A percentile compares a stretch with the other conserved stretches of the same genome.
Conservation (phyloP, 2,113 vertebrate species). For the Eudyptes chrysolophus region DNA sequence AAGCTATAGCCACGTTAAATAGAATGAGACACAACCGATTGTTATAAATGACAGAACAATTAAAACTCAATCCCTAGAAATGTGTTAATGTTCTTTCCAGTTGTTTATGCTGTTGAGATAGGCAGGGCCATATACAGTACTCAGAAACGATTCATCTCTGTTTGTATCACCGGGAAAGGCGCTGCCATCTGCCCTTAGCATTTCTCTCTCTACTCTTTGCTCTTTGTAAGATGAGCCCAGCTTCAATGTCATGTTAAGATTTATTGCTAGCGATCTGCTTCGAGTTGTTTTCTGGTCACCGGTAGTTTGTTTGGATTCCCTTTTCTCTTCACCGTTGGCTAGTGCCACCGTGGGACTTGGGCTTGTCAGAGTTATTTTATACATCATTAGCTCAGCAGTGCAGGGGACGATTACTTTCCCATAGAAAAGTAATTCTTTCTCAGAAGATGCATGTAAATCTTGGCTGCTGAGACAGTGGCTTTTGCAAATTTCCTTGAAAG, state of each 20-base stretch:
- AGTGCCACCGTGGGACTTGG: background rate
- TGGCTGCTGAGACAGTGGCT: background rate
- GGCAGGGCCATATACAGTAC: background rate
- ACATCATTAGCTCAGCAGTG: slow-evolving; percentile 11
- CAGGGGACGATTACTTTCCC: background rate
- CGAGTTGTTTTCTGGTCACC: slow-evolving; percentile 33
- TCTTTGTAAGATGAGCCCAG: slow-evolving; percentile 55
- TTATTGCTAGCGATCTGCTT: slow-evolving; percentile 21
- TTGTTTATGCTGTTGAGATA: background rate
- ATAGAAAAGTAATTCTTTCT: slow-evolving; percentile 9
- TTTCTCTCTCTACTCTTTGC: slow-evolving; percentile 13
- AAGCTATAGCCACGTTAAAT: background rate
- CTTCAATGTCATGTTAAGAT: background rate
- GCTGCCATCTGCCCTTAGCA: slow-evolving; percentile 39
- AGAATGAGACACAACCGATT: background rate
- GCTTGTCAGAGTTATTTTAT: slow-evolving; percentile 7
- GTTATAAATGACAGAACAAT: background rate
- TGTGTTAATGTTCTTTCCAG: background rate
- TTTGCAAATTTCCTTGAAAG: slow-evolving; percentile 45
- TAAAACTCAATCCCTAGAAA: background rate
- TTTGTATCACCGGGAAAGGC: slow-evolving; percentile 14
- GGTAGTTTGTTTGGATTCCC: slow-evolving; percentile 26
- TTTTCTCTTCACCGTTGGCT: background rate
- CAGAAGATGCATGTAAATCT: background rate
- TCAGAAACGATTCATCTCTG: background rate